Percentiles rank a stretch among this genome's conserved stretches.
These are phyloP conservation scores for Tragelaphus imberbis DNA, from an alignment of 2,113 vertebrate genomes.

Conservation along the genomic window DNA sequence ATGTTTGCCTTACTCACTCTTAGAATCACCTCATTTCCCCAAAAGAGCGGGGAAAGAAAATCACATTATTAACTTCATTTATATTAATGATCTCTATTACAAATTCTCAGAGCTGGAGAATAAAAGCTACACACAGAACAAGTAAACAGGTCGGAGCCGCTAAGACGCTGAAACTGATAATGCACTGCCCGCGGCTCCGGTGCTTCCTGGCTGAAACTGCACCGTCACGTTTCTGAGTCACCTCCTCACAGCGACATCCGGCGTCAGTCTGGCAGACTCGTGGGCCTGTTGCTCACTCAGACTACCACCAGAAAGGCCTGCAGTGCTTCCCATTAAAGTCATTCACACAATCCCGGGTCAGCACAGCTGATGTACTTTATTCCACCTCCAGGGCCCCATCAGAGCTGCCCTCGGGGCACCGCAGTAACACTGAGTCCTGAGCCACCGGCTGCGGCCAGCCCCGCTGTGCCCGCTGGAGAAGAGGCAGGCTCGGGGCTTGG, in stretches of 20 bases:
- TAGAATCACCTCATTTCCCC: neutral
- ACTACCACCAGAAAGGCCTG: neutral
- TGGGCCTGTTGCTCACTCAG: neutral
- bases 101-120: neutral
- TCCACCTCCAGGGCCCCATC: neutral
- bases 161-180: neutral
- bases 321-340: neutral
- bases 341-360: neutral
- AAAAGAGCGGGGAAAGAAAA: neutral
- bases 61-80: neutral
- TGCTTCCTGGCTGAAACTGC: neutral
- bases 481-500: neutral
- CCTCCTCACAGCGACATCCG: neutral
- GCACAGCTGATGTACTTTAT: neutral
- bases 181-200: rapidly evolving
- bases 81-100: neutral
- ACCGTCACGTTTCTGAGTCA: neutral
- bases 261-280: neutral
- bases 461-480: neutral
- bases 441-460: rapidly evolving
- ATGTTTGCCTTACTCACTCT: neutral
- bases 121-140: neutral
- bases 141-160: neutral
- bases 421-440: neutral
- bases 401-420: neutral